Base-by-base conservation (phyloP, 2,797 vertebrate species). In the Clamator glandarius region DNA sequence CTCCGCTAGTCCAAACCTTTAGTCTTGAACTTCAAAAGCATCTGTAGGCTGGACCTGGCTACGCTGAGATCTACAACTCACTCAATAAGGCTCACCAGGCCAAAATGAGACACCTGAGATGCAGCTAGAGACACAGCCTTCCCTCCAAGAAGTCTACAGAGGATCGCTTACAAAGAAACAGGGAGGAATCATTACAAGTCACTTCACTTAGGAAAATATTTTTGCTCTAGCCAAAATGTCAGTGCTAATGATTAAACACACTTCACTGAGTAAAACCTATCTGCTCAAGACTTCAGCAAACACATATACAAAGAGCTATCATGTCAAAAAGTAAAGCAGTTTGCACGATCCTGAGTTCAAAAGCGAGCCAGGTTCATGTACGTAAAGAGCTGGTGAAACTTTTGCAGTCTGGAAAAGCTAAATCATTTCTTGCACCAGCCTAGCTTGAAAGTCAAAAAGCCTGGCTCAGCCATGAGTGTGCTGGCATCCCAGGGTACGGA, bases 1-100 rank as follows among this genome's bases (percentile, higher is more conserved):
- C 64, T 48, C 25, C 51, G 29, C 55, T 67, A 25, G 57, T 82
- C 74, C 87, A 94, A 92, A 67, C 26, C 59, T 88, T 94, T 68
- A 54, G 67, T 84, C 69, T 86, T 64, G 63, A 84, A 68, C 83
- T 94, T 91, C 92, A 90, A 74, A 91, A 80, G 46, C 51, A 51
- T 68, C 46, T 84, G 33, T 21, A 29, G 68, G n/a, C 36, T 81
- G 44, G 68, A 81, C 11, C 4, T 2, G 2, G 41, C 59, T 87
- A 87, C 9, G 16, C 36, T 52, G 52, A 86, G 79, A 61, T 42
- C 73, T 57, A 64, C 2, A 1, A 33, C 59, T 74, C 2, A 0
- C n/a, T 86, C 5, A 1, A 33, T 17, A 31, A 70, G 11, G n/a
- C 29, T 82, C 15, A 8, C 35, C 9, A 54, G 88, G 77, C 48